These are phyloP conservation scores for Hydrocynus forskahlii DNA, from an alignment of 2,797 vertebrate genomes.

Conservation along the genomic window DNA sequence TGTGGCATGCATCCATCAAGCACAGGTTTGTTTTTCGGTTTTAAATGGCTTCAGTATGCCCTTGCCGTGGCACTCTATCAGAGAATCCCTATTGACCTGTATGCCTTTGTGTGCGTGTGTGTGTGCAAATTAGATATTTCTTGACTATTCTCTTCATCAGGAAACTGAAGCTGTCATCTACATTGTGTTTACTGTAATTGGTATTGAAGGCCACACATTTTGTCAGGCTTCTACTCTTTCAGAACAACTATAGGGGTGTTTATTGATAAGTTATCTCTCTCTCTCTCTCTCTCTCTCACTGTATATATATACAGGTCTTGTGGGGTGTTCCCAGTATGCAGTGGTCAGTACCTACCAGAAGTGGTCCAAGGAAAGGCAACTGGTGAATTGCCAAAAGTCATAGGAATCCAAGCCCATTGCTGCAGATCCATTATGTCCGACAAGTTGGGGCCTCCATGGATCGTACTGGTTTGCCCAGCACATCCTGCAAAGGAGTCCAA, in stretches of 20 bases:
- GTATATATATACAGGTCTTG: background rate
- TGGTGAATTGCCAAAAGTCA: too few species aligned
- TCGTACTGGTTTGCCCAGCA: too few species aligned
- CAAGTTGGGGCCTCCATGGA: too few species aligned
- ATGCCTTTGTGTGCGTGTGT: conserved; percentile 21
- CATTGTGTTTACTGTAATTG: conserved; percentile 73
- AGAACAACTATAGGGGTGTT: conserved; percentile 61
- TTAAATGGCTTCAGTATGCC: conserved; percentile 70
- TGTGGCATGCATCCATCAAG: conserved; percentile 60
- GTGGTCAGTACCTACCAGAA: too few species aligned
- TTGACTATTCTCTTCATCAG: conserved; percentile 72
- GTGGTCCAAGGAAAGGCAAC: too few species aligned
- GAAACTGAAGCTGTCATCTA: conserved; percentile 71
- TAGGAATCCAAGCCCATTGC: too few species aligned
- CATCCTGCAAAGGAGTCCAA: too few species aligned
- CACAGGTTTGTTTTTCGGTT: conserved; percentile 75
- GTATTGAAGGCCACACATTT: conserved; percentile 66
- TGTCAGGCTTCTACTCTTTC: conserved; percentile 59
- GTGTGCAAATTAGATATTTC: conserved; percentile 65
- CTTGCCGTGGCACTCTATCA: conserved; percentile 76
- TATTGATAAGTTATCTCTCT: conserved; percentile 12
- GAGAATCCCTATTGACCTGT: conserved; percentile 63
- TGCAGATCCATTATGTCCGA: too few species aligned
- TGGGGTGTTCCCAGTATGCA: too few species aligned
- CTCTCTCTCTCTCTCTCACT: conserved; percentile 37